These are phyloP conservation scores for Thera obeliscata DNA, from an alignment of 2,888 invertebrate genomes.

Conservation along the genomic window DNA sequence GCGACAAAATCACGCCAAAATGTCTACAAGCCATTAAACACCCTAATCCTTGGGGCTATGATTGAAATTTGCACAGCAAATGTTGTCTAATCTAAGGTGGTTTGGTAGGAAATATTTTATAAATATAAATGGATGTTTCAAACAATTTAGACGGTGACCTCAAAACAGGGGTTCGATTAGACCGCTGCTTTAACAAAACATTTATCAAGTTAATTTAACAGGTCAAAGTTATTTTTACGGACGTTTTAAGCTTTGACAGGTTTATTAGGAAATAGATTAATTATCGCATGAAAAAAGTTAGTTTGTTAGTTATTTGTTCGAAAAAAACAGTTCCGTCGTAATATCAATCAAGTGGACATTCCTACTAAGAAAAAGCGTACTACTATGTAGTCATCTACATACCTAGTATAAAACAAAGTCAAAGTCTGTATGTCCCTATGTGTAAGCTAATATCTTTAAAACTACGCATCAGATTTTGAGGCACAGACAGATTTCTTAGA, in stretches of 20 bases:
- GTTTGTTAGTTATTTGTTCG: no score
- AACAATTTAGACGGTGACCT: conserved; percentile 41
- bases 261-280: not conserved
- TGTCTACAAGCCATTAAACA: not conserved
- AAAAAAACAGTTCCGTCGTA: no score
- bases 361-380: no score
- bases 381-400: no score
- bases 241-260: conserved; percentile 1
- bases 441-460: no score
- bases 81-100: conserved; percentile 9
- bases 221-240: conserved; percentile 12
- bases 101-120: conserved; percentile 26
- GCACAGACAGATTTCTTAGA: no score
- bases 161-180: conserved; percentile 15
- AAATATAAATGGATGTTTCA: conserved; percentile 30
- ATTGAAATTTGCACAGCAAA: conserved; percentile 14
- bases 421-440: no score
- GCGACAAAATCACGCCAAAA: conserved; percentile 22
- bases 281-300: not conserved
- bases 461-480: no score
- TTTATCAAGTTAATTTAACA: conserved; percentile 64
- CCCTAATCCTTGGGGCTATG: conserved; percentile 1
- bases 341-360: no score
- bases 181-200: conserved; percentile 47
- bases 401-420: no score